A percentile compares a stretch with the other conserved stretches of the same genome.
Evolutionary conservation across 2,113 vertebrate species (phyloP).

Genomic region (Australoheros scitulus): DNA sequence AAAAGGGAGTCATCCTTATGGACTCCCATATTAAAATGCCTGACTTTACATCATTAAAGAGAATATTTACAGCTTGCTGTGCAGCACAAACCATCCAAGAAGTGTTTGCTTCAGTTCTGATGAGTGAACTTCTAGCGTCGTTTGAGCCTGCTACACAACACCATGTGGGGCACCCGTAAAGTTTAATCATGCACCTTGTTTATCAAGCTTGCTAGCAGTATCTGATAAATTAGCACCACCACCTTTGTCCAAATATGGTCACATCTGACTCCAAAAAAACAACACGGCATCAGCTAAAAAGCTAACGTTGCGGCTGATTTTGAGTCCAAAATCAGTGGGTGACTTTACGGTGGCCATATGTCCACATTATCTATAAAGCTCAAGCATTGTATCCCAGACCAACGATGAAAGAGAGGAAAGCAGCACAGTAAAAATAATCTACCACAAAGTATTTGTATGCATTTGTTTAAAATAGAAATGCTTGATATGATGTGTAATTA

Average conservation of each 20-base stretch:
- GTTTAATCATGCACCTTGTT: no score
- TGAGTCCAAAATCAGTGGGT: not conserved
- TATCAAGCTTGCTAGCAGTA: no score
- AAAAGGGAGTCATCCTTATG: no score
- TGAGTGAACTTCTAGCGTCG: no score
- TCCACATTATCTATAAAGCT: not conserved
- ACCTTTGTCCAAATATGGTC: not conserved
- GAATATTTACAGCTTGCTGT: no score
- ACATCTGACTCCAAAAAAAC: not conserved
- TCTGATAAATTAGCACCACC: no score
- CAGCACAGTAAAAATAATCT: rapidly evolving
- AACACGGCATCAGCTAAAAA: not conserved
- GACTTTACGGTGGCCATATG: not conserved
- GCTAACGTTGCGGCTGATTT: not conserved
- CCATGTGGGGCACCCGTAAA: no score
- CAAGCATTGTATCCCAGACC: not conserved
- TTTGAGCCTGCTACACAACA: no score
- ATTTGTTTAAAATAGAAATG: not conserved
- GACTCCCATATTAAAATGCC: no score
- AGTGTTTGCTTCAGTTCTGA: no score
- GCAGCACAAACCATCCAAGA: no score
- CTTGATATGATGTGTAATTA: not conserved
- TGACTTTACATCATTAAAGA: no score
- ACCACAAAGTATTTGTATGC: not conserved
- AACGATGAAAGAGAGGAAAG: not conserved